Base-by-base conservation (phyloP, 2,797 vertebrate species). In the Sphenodon punctatus region DNA sequence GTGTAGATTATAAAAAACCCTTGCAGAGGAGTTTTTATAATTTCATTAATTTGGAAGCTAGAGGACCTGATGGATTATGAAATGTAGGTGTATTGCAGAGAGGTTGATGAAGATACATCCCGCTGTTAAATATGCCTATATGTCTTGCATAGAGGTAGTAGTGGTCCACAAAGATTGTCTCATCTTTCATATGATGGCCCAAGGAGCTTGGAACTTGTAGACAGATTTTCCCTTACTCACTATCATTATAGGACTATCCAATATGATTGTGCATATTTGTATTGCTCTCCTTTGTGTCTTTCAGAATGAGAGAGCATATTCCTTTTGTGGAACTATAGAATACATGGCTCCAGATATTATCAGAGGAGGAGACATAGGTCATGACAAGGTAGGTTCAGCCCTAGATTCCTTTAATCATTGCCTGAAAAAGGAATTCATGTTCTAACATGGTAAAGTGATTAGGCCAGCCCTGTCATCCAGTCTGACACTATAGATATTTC, bases 341-440 rank as follows among this genome's bases (percentile, higher is more conserved):
- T 99, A 99, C 83, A 99, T 99, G 99, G 99, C 99, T 81, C 99
- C 99, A 74, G 99, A 99, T 95, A 99, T 99, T 78, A 97, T 99
- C 80, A 97, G 96, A 94, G 99, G 98, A 39, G 99, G 99, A 86
- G 97, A 98, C 83, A 93, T 97, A 4, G 99, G 99, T 84, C 99
- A 99, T 67, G 98, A 99, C 95, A 99, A 99, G 97, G 99, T 99
- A 95, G 70, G 87, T 73, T 91, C 70, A 48, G 10, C 23, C 67
- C 65, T 41, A 45, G 20, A 32, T 79, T 67, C 22, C 49, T 60
- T 56, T 19, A 67, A 4, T 67, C 45, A 9, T 7, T 78, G 38
- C 74, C 32, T 61, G 17, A n/a, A n/a, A n/a, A n/a, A n/a, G n/a
- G n/a, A n/a, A n/a, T n/a, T n/a, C n/a, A n/a, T n/a, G n/a, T n/a